These are phyloP conservation scores for Ophioderma brevispina DNA, from an alignment of 35 echinoderm and acorn worm species.

Conservation along the genomic window DNA sequence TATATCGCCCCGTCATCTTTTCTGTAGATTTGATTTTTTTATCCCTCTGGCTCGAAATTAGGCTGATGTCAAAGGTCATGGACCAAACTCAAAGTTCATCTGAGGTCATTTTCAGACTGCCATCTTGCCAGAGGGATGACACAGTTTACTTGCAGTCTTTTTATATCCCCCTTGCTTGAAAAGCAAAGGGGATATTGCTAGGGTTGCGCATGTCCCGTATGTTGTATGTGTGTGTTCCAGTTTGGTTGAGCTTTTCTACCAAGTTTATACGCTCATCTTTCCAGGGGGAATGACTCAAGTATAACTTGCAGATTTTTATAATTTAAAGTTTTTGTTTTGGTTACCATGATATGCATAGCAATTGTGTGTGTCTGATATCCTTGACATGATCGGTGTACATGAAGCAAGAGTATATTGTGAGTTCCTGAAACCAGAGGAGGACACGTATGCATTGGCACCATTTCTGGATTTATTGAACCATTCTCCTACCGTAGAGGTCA, in stretches of 20 bases:
- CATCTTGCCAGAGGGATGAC: no score
- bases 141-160: no score
- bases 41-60: no score
- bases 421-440: conserved; percentile 5
- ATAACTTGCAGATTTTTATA: background rate
- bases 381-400: conserved; percentile 37
- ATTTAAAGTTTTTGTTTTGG: background rate
- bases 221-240: background rate
- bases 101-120: no score
- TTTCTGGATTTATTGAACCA: conserved; percentile 91
- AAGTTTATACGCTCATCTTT: background rate
- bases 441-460: conserved; percentile 80
- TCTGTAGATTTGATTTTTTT: no score
- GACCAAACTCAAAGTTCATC: no score
- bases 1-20: no score
- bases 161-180: no score
- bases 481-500: conserved; percentile 68
- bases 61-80: no score
- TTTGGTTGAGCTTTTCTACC: background rate
- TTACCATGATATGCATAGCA: background rate
- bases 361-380: background rate
- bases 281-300: background rate
- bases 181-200: no score
- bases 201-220: no score
- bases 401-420: conserved; percentile 16